Percentiles rank a stretch among this genome's conserved stretches.
These are phyloP conservation scores for Lochmaea capreae DNA, from an alignment of 2,888 invertebrate genomes.

Conservation along the genomic window DNA sequence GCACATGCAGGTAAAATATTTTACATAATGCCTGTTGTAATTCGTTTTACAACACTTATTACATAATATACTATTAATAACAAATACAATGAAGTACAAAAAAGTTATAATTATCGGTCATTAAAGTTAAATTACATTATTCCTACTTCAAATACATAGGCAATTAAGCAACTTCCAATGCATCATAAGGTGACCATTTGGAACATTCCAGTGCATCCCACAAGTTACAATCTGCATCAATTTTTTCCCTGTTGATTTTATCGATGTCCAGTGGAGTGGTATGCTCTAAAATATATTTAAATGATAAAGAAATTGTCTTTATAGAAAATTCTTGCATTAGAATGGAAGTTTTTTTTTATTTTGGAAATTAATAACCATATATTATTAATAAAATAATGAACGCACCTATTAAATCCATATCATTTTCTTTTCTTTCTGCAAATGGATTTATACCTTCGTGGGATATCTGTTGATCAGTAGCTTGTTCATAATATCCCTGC, in stretches of 20 bases:
- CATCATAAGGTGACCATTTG: slow-evolving; percentile 85
- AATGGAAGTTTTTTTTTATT: too few species aligned
- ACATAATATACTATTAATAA: too few species aligned
- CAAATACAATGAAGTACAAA: too few species aligned
- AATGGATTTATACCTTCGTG: slow-evolving; percentile 48
- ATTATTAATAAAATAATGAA: slow-evolving; percentile 1
- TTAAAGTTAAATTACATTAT: too few species aligned
- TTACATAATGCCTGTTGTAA: too few species aligned
- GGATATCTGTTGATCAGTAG: slow-evolving; percentile 54
- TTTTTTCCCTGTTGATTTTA: slow-evolving; percentile 79
- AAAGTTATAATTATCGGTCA: too few species aligned
- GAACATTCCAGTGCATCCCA: slow-evolving; percentile 87
- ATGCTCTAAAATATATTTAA: slow-evolving; percentile 73
- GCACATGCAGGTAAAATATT: too few species aligned
- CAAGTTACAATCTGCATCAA: slow-evolving; percentile 80
- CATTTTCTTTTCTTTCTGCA: slow-evolving; percentile 69
- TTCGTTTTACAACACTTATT: too few species aligned
- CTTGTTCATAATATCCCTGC: slow-evolving; percentile 65
- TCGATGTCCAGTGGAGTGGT: slow-evolving; percentile 80
- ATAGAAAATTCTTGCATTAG: too few species aligned
- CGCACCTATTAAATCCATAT: slow-evolving; percentile 79
- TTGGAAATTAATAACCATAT: background rate
- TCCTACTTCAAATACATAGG: background rate
- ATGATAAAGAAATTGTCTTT: slow-evolving; percentile 1
- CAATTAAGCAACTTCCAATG: slow-evolving; percentile 68